Evolutionary conservation across 2,888 invertebrate genomes (phyloP), one percentile per base, ranked within the genome.

Genomic region (Anoplius nigerrimus): DNA sequence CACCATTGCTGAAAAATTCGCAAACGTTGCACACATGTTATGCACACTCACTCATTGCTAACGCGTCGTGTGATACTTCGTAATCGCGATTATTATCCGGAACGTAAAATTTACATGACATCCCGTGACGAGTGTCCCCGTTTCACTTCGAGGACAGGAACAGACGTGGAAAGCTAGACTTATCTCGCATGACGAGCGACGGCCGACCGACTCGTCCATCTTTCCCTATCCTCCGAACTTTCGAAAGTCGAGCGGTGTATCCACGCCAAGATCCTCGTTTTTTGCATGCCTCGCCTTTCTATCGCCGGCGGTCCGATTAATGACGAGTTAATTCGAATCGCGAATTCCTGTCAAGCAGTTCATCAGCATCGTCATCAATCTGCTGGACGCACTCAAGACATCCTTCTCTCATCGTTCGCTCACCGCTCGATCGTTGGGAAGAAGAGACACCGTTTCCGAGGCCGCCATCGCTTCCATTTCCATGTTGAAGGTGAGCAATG

Each of bases 351-450:
- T 76, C 63, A 76, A 89, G 73, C 91, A 97, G 97, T 95, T 97
- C 91, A 95, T 97, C 91, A 95, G 95, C 91, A 95, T 97, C 90
- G 95, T 97, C 62, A 94, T 97, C 86, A 96, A 96, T 89, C 93
- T 97, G 53, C 90, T 97, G 90, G 97, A 97, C 85, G 97, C 97
- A 66, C 90, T 97, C 87, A 97, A 97, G 90, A 96, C 96, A 27
- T 97, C 97, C 45, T 96, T 97, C 91, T 96, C 97, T 34, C 97
- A 97, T 89, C 93, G 97, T 82, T 96, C 97, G 18, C 89, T 97
- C 83, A 92, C 94, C 13, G 96, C 97, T 43, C 92, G 97, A 68
- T 95, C 95, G 61, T 90, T 96, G 83, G 97, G 97, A 80, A 94
- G 93, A 88, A 95, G 95, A 84, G 97, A 97, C 89, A 94, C 95